These are phyloP conservation scores for Clupea harengus DNA, from an alignment of 2,113 vertebrate species.

Conservation along the genomic window DNA sequence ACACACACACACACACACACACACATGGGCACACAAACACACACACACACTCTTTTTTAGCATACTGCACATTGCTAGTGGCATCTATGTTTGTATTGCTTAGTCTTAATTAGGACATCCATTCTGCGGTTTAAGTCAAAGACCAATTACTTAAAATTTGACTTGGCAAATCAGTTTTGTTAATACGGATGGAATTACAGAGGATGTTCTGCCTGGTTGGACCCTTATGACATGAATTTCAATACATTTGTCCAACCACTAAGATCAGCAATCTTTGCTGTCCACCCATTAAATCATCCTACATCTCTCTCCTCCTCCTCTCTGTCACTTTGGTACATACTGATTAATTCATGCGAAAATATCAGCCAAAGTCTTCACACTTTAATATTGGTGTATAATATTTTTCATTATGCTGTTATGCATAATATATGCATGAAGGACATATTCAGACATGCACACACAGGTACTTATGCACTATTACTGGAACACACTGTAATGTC, in stretches of 20 bases:
- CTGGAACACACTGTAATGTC: not conserved
- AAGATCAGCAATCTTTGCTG: not conserved
- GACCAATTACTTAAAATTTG: constrained; percentile 31
- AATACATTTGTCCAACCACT: constrained; percentile 12
- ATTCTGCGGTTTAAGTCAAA: constrained; percentile 39
- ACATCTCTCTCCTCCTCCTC: not conserved
- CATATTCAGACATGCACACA: not conserved
- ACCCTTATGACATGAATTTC: constrained; percentile 18
- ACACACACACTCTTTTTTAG: not conserved
- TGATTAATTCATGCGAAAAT: not conserved
- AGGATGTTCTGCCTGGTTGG: constrained; percentile 26
- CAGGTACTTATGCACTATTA: not conserved
- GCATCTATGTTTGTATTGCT: constrained; percentile 39
- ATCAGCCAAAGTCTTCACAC: not conserved
- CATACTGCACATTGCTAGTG: constrained; percentile 18
- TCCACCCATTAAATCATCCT: not conserved
- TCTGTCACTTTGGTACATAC: not conserved
- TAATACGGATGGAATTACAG: constrained; percentile 44
- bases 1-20: not conserved
- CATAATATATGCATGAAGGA: not conserved
- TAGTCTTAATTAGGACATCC: constrained; percentile 44
- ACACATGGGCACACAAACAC: not conserved
- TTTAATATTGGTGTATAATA: not conserved
- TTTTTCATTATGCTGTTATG: not conserved
- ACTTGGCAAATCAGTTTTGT: constrained; percentile 24